A percentile compares a stretch with the other conserved stretches of the same genome.
phyloP scores from a whole-genome alignment of 2,113 vertebrate genomes.

The Climacteris rufus region DNA sequence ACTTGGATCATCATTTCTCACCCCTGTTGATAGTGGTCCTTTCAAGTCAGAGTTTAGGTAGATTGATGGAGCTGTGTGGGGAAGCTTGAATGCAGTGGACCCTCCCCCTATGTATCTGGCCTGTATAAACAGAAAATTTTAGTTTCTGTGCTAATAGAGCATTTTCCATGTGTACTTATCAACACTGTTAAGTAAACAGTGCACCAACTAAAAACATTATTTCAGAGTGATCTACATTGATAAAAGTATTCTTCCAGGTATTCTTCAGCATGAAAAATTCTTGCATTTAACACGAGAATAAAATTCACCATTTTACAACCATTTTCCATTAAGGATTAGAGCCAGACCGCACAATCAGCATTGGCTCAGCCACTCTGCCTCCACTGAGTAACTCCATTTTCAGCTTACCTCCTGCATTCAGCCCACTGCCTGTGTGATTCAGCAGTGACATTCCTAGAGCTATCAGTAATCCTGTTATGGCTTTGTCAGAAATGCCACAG shows the following conservation, averaged over 20 bases:
- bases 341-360: background rate
- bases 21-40: constrained; percentile 82
- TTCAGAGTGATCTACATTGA: background rate
- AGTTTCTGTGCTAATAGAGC: constrained; percentile 43
- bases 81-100: constrained; percentile 80
- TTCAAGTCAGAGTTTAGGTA: constrained; percentile 85
- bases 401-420: background rate
- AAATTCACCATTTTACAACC: background rate
- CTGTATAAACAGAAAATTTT: constrained; percentile 74
- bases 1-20: constrained; percentile 73
- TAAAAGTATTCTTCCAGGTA: background rate
- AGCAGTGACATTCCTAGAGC: background rate
- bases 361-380: background rate
- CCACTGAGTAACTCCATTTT: background rate
- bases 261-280: background rate
- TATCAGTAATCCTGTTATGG: background rate
- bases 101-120: constrained; percentile 80
- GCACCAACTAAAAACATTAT: background rate
- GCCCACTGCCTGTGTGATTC: background rate
- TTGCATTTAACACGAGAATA: background rate
- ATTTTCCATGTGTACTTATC: background rate
- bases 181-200: background rate
- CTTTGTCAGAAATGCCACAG: constrained; percentile 15
- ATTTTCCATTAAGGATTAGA: background rate
- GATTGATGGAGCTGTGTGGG: constrained; percentile 77